Conservation (phyloP, 2,888 invertebrate species). For the Limnephilus auricula region DNA sequence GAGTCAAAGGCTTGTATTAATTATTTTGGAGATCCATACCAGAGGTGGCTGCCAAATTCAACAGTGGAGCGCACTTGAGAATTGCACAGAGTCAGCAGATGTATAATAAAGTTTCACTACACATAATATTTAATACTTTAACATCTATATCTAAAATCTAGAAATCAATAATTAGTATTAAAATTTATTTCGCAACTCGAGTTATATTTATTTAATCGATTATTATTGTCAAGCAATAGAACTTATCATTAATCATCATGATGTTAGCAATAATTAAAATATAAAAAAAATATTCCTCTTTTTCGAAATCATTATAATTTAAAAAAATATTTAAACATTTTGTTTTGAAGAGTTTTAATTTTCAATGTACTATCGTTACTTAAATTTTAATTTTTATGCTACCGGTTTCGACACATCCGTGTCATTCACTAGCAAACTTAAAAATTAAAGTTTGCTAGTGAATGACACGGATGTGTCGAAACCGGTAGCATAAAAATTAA, state of each 20-base stretch:
- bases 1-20: too few species aligned
- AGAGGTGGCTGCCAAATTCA: too few species aligned
- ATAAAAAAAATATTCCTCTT: neutral
- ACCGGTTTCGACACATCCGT: too few species aligned
- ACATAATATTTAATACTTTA: neutral
- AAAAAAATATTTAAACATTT: neutral
- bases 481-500: too few species aligned
- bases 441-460: too few species aligned
- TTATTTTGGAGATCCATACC: too few species aligned
- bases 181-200: neutral
- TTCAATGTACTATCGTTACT: too few species aligned
- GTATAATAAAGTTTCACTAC: neutral
- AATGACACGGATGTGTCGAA: too few species aligned
- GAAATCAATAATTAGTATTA: neutral
- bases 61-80: too few species aligned
- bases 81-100: neutral
- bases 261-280: neutral
- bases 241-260: neutral
- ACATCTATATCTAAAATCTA: neutral
- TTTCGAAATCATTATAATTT: neutral
- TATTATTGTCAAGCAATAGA: neutral
- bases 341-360: too few species aligned
- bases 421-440: too few species aligned
- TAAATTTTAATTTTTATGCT: too few species aligned
- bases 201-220: neutral